These are phyloP conservation scores for Gonioctena quinquepunctata DNA, from an alignment of 1,140 invertebrate species.

Conservation along the genomic window DNA sequence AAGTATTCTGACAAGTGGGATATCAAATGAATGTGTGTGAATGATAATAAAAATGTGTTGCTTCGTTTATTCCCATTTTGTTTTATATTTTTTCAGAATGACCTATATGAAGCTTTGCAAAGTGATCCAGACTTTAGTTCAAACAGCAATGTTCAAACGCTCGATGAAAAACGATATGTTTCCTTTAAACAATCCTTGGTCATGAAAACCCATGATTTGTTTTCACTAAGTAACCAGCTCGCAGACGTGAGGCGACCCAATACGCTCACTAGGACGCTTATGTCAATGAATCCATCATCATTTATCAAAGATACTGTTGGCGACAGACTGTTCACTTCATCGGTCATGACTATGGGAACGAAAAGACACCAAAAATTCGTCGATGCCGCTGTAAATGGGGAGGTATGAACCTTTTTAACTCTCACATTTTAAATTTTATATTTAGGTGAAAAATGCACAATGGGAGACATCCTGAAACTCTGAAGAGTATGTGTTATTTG, in stretches of 20 bases:
- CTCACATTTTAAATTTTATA: not conserved
- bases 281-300: constrained; percentile 27
- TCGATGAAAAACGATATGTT: constrained; percentile 68
- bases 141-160: constrained; percentile 20
- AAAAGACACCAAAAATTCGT: constrained; percentile 73
- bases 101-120: constrained; percentile 32
- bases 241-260: constrained; percentile 26
- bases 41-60: too few species aligned
- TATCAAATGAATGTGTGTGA: too few species aligned
- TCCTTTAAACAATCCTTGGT: constrained; percentile 65
- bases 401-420: constrained; percentile 57
- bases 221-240: constrained; percentile 63
- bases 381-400: constrained; percentile 66
- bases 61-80: too few species aligned
- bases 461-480: not conserved
- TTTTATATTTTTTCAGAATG: constrained; percentile 38
- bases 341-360: constrained; percentile 74
- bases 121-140: constrained; percentile 23
- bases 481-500: too few species aligned
- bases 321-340: constrained; percentile 64
- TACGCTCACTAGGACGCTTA: constrained; percentile 16
- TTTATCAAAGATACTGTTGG: constrained; percentile 35
- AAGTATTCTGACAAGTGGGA: too few species aligned
- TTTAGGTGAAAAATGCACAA: not conserved
- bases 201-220: constrained; percentile 67